Evolutionary conservation across 2,113 vertebrate species (phyloP), one percentile per base, ranked within the genome.

Genomic region (Muntiacus muntjak): DNA sequence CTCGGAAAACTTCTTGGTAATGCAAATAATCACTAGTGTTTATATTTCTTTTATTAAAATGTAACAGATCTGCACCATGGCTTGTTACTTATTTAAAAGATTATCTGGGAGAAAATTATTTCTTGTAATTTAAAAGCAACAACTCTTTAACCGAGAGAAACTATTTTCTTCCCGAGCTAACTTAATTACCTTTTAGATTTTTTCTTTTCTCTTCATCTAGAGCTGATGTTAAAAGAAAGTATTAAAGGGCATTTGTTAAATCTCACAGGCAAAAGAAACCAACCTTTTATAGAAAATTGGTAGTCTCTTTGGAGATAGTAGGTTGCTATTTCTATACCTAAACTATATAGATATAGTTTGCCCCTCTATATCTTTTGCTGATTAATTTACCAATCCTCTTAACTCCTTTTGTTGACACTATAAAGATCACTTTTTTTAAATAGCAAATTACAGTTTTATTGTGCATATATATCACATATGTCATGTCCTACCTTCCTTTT

Each of bases 31-130:
- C 62, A 88, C 28, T 64, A 64, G 8, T 88, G 4, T 57, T 60
- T 76, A 62, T 28, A 83, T 58, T 67, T 91, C 8, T 78, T 84
- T 95, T 79, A 82, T 47, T 87, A 60, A 97, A 94, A 87, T 3
- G 21, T 57, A 96, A 92, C 17, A 95, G 50, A 96, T 58, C 21
- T 93, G 13, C 7, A 74, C 21, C 6, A 45, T 50, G n/a, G 1
- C 67, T 93, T 85, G 30, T 87, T 89, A 76, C 30, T 83, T 83
- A 79, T 96, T 52, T 45, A 97, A 58, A 89, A 67, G 81, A 92
- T 52, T 81, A 60, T n/a, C 76, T 82, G 60, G 6, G 92, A 58
- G n/a, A 82, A 94, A 86, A 79, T 45, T 60, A 96, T n/a, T 86
- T 88, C 30, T 91, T 64, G 33, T 43, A 71, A 92, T 81, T 93